These are phyloP conservation scores for Orchesellides sinensis DNA, from an alignment of 2,888 invertebrate genomes.

Conservation along the genomic window DNA sequence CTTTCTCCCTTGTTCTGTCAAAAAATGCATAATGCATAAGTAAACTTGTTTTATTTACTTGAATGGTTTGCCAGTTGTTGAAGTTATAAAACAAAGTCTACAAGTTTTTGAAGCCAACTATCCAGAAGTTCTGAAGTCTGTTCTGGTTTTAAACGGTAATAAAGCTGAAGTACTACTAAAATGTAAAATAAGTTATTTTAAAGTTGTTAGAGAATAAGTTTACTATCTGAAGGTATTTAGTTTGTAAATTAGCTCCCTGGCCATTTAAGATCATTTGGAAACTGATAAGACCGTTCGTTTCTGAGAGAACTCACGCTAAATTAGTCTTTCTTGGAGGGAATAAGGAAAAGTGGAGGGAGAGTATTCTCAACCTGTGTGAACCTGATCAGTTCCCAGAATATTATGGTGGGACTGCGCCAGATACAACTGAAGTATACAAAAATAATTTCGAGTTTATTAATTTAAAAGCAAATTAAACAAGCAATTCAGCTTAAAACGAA, in stretches of 20 bases:
- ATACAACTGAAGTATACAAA: neutral
- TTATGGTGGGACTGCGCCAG: constrained; percentile 38
- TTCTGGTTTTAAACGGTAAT: constrained; percentile 42
- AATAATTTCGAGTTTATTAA: neutral
- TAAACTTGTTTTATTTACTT: neutral
- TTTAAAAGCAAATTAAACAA: neutral
- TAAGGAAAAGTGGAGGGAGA: constrained; percentile 5
- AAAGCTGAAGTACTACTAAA: neutral
- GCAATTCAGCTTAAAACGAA: neutral
- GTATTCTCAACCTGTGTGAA: constrained; percentile 3
- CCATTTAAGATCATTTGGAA: constrained; percentile 51
- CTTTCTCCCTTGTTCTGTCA: neutral
- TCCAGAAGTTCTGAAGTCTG: constrained; percentile 41
- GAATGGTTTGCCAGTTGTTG: constrained; percentile 27
- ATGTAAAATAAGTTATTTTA: neutral
- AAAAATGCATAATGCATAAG: too few relatives aligned
- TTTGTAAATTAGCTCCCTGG: constrained; percentile 17
- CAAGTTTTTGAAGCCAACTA: constrained; percentile 49
- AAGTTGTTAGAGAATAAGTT: neutral
- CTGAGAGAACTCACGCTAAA: constrained; percentile 38
- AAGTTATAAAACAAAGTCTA: constrained; percentile 18
- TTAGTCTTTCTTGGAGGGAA: constrained; percentile 32
- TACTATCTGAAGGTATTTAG: neutral
- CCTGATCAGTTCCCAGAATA: constrained; percentile 32
- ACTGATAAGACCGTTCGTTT: constrained; percentile 41